phyloP scores from a whole-genome alignment of 2,797 vertebrate species.

The Poecile montanus region DNA sequence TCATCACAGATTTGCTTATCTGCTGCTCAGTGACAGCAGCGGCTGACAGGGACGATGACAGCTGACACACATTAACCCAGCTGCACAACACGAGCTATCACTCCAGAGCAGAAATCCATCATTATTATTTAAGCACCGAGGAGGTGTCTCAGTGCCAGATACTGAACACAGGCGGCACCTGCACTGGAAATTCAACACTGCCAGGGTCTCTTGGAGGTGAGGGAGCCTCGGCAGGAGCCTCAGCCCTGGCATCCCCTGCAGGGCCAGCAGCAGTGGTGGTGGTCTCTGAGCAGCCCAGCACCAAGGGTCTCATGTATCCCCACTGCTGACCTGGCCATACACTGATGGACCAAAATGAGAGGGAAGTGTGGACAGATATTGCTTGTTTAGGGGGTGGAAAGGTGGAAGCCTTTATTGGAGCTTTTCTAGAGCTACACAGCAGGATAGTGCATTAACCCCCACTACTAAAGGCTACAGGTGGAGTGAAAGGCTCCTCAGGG shows the following conservation, averaged over 20 bases:
- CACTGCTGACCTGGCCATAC: not conserved
- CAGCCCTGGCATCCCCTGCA: not conserved
- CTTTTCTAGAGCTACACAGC: not conserved
- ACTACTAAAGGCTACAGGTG: rapidly evolving
- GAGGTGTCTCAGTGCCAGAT: not conserved
- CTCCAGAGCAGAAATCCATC: constrained; percentile 36
- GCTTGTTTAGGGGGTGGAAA: not conserved
- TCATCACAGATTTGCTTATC: constrained; percentile 56
- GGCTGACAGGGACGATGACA: constrained; percentile 44
- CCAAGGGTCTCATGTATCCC: not conserved
- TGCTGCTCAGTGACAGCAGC: constrained; percentile 22
- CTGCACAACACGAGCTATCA: not conserved
- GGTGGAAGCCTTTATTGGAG: not conserved
- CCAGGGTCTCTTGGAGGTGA: rapidly evolving
- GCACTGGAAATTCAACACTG: not conserved
- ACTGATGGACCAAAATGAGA: not conserved
- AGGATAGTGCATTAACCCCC: not conserved
- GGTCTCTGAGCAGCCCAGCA: not conserved
- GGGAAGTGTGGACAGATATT: not conserved
- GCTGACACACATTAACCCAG: constrained; percentile 57
- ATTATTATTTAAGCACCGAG: not conserved
- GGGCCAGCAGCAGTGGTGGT: not conserved
- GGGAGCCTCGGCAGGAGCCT: rapidly evolving
- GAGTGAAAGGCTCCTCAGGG: not conserved
- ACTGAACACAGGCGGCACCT: not conserved